These are phyloP conservation scores for Elymnias hypermnestra DNA, from an alignment of 1,140 invertebrate genomes.

Conservation along the genomic window DNA sequence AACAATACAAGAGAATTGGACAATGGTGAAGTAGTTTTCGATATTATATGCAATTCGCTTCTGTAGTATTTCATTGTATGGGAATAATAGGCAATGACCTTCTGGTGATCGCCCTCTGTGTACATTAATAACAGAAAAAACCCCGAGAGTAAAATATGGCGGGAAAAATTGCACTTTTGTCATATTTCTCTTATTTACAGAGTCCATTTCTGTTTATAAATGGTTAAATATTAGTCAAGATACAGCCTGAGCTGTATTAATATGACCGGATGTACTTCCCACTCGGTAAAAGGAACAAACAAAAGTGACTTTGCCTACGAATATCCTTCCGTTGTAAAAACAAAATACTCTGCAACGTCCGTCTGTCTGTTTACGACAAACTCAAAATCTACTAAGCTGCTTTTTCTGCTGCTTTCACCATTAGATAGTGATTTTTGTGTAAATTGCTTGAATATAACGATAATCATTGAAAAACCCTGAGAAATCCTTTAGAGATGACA, in stretches of 20 bases:
- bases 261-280: background rate
- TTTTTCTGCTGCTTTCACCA: no score
- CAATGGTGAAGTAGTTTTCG: background rate
- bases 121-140: slow-evolving; percentile 6
- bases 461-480: no score
- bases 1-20: no score
- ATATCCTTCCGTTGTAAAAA: no score
- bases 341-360: no score
- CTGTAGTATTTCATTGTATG: background rate
- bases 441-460: no score
- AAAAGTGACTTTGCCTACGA: no score
- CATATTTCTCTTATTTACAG: background rate
- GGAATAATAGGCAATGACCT: background rate
- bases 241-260: background rate
- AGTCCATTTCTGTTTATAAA: background rate
- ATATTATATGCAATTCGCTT: background rate
- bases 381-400: no score
- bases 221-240: background rate
- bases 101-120: background rate
- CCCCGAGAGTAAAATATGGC: slow-evolving; percentile 2
- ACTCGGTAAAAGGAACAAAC: no score
- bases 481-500: no score
- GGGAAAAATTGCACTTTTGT: slow-evolving; percentile 12
- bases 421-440: no score
- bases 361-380: no score